Evolutionary conservation across 2,888 invertebrate genomes (phyloP), one percentile per base, ranked within the genome.

Genomic region (Callosobruchus maculatus): DNA sequence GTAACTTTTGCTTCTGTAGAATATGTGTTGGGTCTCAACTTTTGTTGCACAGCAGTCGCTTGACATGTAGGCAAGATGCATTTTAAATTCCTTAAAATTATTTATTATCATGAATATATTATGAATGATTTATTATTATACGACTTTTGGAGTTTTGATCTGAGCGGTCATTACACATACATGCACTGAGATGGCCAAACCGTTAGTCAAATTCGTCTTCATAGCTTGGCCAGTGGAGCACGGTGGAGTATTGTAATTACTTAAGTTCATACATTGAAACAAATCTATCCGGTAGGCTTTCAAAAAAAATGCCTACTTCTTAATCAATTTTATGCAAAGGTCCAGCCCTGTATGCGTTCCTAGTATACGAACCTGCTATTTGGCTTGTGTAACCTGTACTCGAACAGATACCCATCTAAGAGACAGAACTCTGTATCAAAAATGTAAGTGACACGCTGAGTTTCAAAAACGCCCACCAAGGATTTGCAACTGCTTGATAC

Each of bases 401-500:
- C 83, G 74, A 84, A 86, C 21, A 86, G 72, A 80, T 85, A 86
- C 21, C 79, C 80, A 73, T 83, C 84, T 7, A 84, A 81, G 68
- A 79, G 20, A 77, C 81, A 78, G 80, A 84, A 82, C 77, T 80
- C 76, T 7, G 76, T 81, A 21, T 82, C 80, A 72, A 82, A 82
- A 31, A 84, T 74, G 22, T 82, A 83, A n/a, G 76, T 73, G 21
- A 81, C 75, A 3, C 77, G 30, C 21, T 71, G 69, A n/a, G 81
- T 81, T 3, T 80, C 73, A 75, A 79, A 83, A 21, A 73, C 70
- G 2, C 84, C 85, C 21, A 80, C 74, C 9, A 76, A 73, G 0
- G 84, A 82, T 13, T 49, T 49, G 49, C 7, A 26, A 26, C 7
- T 7, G 7, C 7, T 4, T 26, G 26, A 26, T 26, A 26, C 2